Evolutionary conservation across 2,888 invertebrate species (phyloP), one percentile per base, ranked within the genome.

Genomic region (Xylophagus ater): DNA sequence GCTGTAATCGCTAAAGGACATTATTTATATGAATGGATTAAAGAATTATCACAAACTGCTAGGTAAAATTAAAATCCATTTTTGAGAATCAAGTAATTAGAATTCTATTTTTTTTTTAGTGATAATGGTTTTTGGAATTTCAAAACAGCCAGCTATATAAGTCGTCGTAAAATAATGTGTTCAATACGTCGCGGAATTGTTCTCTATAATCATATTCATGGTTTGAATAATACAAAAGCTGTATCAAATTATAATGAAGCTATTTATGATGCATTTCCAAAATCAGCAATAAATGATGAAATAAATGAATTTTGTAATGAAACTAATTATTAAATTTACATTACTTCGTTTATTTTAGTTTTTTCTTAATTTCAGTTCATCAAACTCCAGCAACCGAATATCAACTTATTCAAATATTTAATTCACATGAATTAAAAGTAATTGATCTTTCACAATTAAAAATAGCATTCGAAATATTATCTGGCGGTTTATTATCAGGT

Each of bases 241-340:
- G 33, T 44, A 2, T 25, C 34, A 3, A 34, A 31, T 10, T 44
- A 44, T 19, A 44, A 44, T 8, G 33, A 39, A 32, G 44, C 34
- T 3, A 30, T 44, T n/a, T 41, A 41, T 21, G 44, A 44, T 13
- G 41, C 44, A 6, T 44, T 44, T 33, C 44, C 44, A 13, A 33
- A 32, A 23, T 35, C 35, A 18, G 21, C 14, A 14, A 24, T 25
- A 8, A 36, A 35, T 29, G 29, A 35, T 33, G 14, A 26, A 18
- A 36, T 44, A 5, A 36, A 41, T 26, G 20, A 26, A 23, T 31
- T 44, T 17, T 41, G 44, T 44, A 36, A 19, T n/a, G 26, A 13
- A 20, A 13, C 15, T 31, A 14, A 10, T 15, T 14, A 6, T 12
- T 9, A 24, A 13, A 10, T 32, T 21, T 21, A 12, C 9, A 6